A percentile compares a stretch with the other conserved stretches of the same genome.
Evolutionary conservation across 2,888 invertebrate species (phyloP).

Genomic region (Protula sp.): DNA sequence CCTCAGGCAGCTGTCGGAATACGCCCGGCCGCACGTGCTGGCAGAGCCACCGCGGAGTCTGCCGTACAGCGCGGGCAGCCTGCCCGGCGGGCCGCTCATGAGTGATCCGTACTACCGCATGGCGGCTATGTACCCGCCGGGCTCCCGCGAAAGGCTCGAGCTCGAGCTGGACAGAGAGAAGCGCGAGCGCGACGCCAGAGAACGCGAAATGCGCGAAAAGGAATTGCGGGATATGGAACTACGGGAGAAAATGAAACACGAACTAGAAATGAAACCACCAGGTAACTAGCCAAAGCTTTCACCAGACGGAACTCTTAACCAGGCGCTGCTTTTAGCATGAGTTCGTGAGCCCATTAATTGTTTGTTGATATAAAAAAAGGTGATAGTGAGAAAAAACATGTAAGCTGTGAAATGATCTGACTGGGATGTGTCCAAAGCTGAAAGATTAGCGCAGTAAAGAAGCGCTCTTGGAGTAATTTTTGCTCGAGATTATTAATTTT

Average conservation of each 20-base stretch:
- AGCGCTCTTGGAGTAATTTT: no score
- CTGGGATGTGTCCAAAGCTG: no score
- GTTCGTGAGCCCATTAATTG: no score
- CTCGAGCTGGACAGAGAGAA: conserved; percentile 70
- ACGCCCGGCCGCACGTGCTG: conserved; percentile 18
- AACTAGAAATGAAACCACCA: conserved; percentile 62
- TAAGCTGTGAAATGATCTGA: no score
- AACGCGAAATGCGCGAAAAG: conserved; percentile 54
- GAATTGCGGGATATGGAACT: conserved; percentile 66
- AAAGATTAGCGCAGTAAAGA: no score
- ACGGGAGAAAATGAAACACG: conserved; percentile 77
- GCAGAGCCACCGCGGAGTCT: conserved; percentile 3
- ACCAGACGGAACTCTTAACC: background rate
- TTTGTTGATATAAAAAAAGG: no score
- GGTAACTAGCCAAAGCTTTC: conserved; percentile 12
- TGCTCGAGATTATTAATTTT: no score
- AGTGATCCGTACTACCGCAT: conserved; percentile 73
- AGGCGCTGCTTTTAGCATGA: no score
- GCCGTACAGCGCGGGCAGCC: conserved; percentile 29
- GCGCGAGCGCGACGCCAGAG: conserved; percentile 55
- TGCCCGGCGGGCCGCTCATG: conserved; percentile 1
- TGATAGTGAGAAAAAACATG: no score
- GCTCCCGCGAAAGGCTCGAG: conserved; percentile 62
- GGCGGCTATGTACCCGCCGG: conserved; percentile 66
- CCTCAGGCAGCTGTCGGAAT: conserved; percentile 73